Evolutionary conservation across 92 coral and sea anemone species (phyloP).

Genomic region (Chrysogorgia sp.): DNA sequence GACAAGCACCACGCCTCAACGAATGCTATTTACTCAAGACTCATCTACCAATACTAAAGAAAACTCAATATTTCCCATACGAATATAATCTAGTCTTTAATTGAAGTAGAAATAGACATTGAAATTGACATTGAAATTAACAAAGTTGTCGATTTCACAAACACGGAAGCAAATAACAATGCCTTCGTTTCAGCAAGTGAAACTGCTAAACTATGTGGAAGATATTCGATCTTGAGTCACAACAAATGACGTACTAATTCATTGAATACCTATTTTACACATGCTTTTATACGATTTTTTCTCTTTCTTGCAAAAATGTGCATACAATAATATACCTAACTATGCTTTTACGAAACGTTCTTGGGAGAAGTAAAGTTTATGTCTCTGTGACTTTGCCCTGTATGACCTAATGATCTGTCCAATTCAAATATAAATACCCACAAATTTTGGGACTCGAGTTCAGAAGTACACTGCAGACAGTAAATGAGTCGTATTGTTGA

Average conservation of each 20-base stretch:
- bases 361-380: neutral
- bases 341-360: neutral
- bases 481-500: neutral
- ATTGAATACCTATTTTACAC: conserved; percentile 1
- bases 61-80: neutral
- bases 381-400: neutral
- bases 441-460: conserved; percentile 30
- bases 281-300: neutral
- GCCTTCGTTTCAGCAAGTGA: neutral
- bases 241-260: neutral
- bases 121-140: conserved; percentile 28
- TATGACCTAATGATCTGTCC: conserved; percentile 10
- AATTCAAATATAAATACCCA: conserved; percentile 37
- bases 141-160: conserved; percentile 21
- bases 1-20: too few relatives aligned
- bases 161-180: conserved; percentile 15
- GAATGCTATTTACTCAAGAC: too few relatives aligned
- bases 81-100: conserved; percentile 9
- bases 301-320: neutral
- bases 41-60: neutral
- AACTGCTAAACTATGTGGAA: neutral
- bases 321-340: conserved; percentile 12
- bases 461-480: conserved; percentile 17
- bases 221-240: neutral
- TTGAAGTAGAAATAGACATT: conserved; percentile 17